Evolutionary conservation across 2,888 invertebrate species (phyloP), one percentile per base, ranked within the genome.

Genomic region (Hemicrepidius hirtus): DNA sequence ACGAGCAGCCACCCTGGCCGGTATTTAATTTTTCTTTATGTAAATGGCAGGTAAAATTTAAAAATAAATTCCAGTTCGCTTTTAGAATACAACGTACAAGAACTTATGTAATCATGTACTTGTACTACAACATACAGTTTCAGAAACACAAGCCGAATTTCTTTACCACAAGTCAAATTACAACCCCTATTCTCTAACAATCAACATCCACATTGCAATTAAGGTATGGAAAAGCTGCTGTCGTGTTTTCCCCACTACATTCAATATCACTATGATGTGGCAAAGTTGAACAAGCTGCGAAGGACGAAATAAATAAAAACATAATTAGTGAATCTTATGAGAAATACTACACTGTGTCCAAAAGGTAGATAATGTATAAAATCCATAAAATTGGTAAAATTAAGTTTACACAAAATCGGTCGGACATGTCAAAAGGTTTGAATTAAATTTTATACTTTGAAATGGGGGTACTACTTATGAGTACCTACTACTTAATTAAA

Each of bases 131-230:
- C n/a, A n/a, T n/a, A 28, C 53, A 53, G 28, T 28, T 28, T 53
- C n/a, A 1, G 53, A 24, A 53, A 53, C 28, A 53, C 24, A 28
- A 53, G n/a, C n/a, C 24, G 53, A 53, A 53, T 57, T 57, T 35
- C 18, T 37, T 57, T 16, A 35, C 57, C 57, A 37, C 57, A 57
- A 57, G 37, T 64, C 37, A 50, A 64, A 64, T 64, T 64, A 64
- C 64, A 50, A 64, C 49, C 21, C 64, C 64, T 50, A 64, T 64
- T 64, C 37, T 64, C 13, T 64, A 37, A 37, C 21, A 64, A 18
- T 49, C 35, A 64, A 64, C 64, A 64, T 50, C 64, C 37, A 64
- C 64, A 49, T 21, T 50, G 35, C 64, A 50, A 64, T 64, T 64
- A 64, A 13, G 35, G 35, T 37, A 13, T 21, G 10, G 49, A 50